Base-by-base conservation (phyloP, 2,888 invertebrate genomes). In the Lottia gigantea region DNA sequence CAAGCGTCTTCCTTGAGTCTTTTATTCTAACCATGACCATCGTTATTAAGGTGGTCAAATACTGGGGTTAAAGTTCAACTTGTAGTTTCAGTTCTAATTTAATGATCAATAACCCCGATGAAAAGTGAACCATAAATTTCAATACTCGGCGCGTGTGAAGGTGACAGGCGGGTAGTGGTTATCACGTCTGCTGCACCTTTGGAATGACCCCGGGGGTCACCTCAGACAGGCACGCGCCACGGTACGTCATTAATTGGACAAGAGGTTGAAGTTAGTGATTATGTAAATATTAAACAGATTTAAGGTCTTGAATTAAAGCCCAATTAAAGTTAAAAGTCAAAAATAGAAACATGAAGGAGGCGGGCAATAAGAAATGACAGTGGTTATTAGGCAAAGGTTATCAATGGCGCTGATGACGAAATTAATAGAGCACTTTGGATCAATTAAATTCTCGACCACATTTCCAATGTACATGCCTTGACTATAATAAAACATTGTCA, bases 381-480 rank as follows among this genome's bases (percentile, higher is more conserved):
- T 23, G 19, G 19, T 55, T 55, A 55, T 55, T 55, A 23, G 19
- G 55, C 19, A 55, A 55, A 55, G 55, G 55, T 55, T 55, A 55
- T 55, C 55, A 8, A 19, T 55, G 55, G 55, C 55, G 55, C 23
- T 55, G 55, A 55, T 55, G 55, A 55, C 55, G 55, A 55, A 55
- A 55, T 55, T 55, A 55, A 55, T 55, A 55, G 55, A 55, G 55
- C 55, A 55, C 55, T 55, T 55, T 55, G 55, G 55, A 55, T 55
- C 55, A 55, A 55, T 55, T 55, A 55, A 55, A 55, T 55, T 55
- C 23, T 23, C 19, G 19, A 19, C 19, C 19, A 55, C 11, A 23
- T 55, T 55, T 55, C 55, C 23, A 19, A 23, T 23, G 55, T 55
- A 23, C 55, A 55, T 55, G 55, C 19, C 19, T 19, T 19, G 55